phyloP scores from a whole-genome alignment of 92 coral and sea anemone species.

The Hydrozoanthus gracilis region DNA sequence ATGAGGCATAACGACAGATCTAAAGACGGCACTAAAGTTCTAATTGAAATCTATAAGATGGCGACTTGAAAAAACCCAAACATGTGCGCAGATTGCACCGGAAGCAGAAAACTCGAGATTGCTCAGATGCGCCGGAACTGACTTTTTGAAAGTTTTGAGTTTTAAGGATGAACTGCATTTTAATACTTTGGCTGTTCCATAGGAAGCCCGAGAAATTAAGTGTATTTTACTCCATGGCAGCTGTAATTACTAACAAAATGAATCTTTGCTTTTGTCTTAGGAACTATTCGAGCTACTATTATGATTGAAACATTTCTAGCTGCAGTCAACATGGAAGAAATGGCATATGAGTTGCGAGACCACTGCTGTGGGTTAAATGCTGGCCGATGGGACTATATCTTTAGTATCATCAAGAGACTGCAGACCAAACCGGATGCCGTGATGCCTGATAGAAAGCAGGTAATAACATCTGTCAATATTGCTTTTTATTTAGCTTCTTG shows the following conservation, averaged over 20 bases:
- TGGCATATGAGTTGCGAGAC: conserved; percentile 93
- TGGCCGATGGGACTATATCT: conserved; percentile 98
- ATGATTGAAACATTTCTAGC: conserved; percentile 96
- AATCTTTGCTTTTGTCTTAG: conserved; percentile 38
- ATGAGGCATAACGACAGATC: too few relatives aligned
- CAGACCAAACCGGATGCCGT: conserved; percentile 87
- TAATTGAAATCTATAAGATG: too few relatives aligned
- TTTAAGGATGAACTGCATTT: too few relatives aligned
- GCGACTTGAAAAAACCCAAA: too few relatives aligned
- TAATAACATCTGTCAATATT: conserved; percentile 9
- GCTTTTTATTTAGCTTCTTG: not conserved
- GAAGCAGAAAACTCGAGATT: too few relatives aligned
- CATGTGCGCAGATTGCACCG: too few relatives aligned
- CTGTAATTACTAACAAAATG: not conserved
- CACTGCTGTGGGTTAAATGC: conserved; percentile 98
- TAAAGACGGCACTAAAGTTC: too few relatives aligned
- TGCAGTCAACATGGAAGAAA: conserved; percentile 97
- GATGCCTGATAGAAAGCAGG: conserved; percentile 98
- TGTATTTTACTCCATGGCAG: not conserved
- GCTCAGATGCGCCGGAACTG: too few relatives aligned
- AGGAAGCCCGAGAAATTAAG: too few relatives aligned
- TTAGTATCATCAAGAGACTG: conserved; percentile 92
- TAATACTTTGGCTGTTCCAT: too few relatives aligned
- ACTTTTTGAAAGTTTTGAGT: too few relatives aligned
- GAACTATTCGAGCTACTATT: conserved; percentile 98